Conservation (phyloP, 2,888 invertebrate species). For the Drosophila ochracea region DNA sequence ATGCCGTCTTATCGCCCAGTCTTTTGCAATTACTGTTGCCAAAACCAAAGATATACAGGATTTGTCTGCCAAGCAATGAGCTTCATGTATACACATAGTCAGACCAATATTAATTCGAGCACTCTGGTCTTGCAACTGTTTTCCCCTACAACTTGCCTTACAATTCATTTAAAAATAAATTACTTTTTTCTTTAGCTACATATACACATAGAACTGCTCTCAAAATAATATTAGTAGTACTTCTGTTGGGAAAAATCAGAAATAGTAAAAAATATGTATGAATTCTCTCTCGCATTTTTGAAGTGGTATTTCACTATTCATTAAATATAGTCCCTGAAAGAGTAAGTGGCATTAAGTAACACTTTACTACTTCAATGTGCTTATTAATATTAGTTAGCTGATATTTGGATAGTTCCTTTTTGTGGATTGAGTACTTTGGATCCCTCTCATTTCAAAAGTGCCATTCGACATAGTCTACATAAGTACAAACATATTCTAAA, state of each 20-base stretch:
- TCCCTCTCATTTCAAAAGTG: neutral
- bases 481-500: neutral
- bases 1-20: slow-evolving; percentile 2
- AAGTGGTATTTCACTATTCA: neutral
- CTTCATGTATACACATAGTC: neutral
- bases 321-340: neutral
- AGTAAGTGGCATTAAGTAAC: neutral
- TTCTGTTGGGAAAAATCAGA: neutral
- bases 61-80: neutral
- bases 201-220: neutral
- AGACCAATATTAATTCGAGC: neutral
- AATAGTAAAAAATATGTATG: neutral
- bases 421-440: neutral
- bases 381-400: neutral
- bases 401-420: neutral
- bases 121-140: neutral
- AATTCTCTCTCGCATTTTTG: neutral
- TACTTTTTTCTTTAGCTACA: too few species aligned
- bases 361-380: neutral
- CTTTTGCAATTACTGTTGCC: neutral
- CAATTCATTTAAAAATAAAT: too few species aligned
- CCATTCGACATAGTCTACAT: neutral
- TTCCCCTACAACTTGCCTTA: too few species aligned
- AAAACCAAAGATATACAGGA: neutral
- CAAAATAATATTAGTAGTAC: neutral